These are phyloP conservation scores for Sphaerolaimus hirsutus DNA, from an alignment of 2,888 invertebrate species.

Conservation along the genomic window DNA sequence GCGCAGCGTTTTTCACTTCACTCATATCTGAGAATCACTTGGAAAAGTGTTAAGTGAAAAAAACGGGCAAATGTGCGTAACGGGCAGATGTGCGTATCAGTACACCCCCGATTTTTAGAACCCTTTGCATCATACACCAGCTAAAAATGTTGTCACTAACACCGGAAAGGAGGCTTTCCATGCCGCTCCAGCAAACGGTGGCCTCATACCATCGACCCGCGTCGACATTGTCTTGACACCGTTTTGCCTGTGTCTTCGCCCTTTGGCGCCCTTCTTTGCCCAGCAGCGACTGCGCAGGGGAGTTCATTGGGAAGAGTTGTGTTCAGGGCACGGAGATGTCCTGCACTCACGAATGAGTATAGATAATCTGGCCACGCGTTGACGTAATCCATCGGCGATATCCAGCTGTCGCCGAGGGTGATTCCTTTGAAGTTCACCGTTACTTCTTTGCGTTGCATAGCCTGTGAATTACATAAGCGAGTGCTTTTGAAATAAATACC, in stretches of 20 bases:
- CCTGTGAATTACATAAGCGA: slow-evolving; percentile 29
- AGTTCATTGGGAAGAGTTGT: not conserved
- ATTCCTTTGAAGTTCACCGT: slow-evolving; percentile 49
- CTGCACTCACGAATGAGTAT: slow-evolving; percentile 38
- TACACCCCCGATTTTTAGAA: not conserved
- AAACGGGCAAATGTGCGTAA: not conserved
- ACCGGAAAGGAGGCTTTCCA: slow-evolving; percentile 41
- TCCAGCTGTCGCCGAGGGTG: slow-evolving; percentile 66
- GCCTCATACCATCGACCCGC: slow-evolving; percentile 38
- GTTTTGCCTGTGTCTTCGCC: slow-evolving; percentile 9
- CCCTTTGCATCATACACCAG: not conserved
- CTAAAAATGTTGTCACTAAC: too few relatives aligned
- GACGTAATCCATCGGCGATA: slow-evolving; percentile 58
- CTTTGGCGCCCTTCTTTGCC: slow-evolving; percentile 7
- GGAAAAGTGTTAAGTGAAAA: not conserved
- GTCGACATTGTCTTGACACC: slow-evolving; percentile 27
- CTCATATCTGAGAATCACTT: too few relatives aligned
- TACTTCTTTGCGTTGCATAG: slow-evolving; percentile 39
- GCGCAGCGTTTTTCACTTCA: too few relatives aligned
- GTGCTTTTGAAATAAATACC: too few relatives aligned
- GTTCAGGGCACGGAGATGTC: not conserved
- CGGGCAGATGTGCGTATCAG: not conserved
- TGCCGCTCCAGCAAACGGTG: slow-evolving; percentile 40
- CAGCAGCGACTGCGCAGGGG: slow-evolving; percentile 14
- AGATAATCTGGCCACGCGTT: slow-evolving; percentile 58